phyloP scores from a whole-genome alignment of 2,113 vertebrate genomes.

The Pitta sordida region DNA sequence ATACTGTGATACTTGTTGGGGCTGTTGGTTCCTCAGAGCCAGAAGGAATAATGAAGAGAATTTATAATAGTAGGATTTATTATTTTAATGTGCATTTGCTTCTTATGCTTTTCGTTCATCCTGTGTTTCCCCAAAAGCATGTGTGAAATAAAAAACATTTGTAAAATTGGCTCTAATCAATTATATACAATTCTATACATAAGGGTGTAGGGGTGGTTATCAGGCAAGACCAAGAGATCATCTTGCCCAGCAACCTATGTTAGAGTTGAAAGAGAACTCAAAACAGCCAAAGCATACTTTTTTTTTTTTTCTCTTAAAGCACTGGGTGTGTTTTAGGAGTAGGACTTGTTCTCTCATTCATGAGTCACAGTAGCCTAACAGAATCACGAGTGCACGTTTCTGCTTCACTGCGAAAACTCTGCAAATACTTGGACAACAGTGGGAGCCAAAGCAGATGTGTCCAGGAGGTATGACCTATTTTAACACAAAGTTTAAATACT shows the following conservation, averaged over 20 bases:
- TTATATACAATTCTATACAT: neutral
- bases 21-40: neutral
- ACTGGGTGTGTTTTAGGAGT: slow-evolving; percentile 86
- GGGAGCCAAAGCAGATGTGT: slow-evolving; percentile 78
- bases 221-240: neutral
- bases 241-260: neutral
- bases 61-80: neutral
- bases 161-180: neutral
- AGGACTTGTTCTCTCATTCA: slow-evolving; percentile 83
- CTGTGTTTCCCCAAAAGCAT: neutral
- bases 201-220: neutral
- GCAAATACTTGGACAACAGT: slow-evolving; percentile 75
- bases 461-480: slow-evolving; percentile 82
- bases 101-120: neutral
- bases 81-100: neutral
- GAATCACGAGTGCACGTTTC: slow-evolving; percentile 72
- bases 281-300: neutral
- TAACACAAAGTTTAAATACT: neutral
- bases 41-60: neutral
- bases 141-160: neutral
- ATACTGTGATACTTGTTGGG: neutral
- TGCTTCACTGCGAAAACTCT: slow-evolving; percentile 73
- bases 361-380: slow-evolving; percentile 79
- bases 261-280: neutral
- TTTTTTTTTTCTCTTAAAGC: slow-evolving; percentile 58